These are phyloP conservation scores for Drosophila neonasuta DNA, from an alignment of 2,888 invertebrate species.

Conservation along the genomic window DNA sequence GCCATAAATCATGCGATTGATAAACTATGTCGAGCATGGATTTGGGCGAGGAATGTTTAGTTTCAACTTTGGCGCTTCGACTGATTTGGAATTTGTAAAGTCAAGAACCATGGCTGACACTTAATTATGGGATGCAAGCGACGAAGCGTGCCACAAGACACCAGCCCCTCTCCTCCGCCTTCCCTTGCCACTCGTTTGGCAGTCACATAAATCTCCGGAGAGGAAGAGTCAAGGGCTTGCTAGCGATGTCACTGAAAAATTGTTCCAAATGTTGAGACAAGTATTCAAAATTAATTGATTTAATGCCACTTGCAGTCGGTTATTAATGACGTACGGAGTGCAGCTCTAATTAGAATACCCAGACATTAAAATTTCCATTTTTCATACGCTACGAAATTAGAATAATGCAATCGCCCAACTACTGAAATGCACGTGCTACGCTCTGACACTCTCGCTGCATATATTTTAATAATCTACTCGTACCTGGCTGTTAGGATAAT, in stretches of 20 bases:
- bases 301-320: slow-evolving; percentile 63
- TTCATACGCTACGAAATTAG: slow-evolving; percentile 62
- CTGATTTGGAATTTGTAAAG: slow-evolving; percentile 77
- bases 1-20: slow-evolving; percentile 60
- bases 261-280: slow-evolving; percentile 70
- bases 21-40: slow-evolving; percentile 38
- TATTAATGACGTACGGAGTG: slow-evolving; percentile 73
- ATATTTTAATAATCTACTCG: slow-evolving; percentile 66
- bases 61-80: slow-evolving; percentile 20
- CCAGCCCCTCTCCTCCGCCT: background rate
- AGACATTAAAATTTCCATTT: slow-evolving; percentile 53
- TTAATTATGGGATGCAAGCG: slow-evolving; percentile 72
- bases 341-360: slow-evolving; percentile 69
- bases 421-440: slow-evolving; percentile 24
- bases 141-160: slow-evolving; percentile 60
- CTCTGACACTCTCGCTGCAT: slow-evolving; percentile 30
- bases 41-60: slow-evolving; percentile 38
- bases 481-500: slow-evolving; percentile 44
- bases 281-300: slow-evolving; percentile 77
- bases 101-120: slow-evolving; percentile 76
- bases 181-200: background rate
- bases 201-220: slow-evolving; percentile 57
- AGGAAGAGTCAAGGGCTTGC: slow-evolving; percentile 43
- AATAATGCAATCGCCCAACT: slow-evolving; percentile 25
- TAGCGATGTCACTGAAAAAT: slow-evolving; percentile 70